Conservation (phyloP, 2,797 vertebrate species). For the Hypotaenidia philippensis region DNA sequence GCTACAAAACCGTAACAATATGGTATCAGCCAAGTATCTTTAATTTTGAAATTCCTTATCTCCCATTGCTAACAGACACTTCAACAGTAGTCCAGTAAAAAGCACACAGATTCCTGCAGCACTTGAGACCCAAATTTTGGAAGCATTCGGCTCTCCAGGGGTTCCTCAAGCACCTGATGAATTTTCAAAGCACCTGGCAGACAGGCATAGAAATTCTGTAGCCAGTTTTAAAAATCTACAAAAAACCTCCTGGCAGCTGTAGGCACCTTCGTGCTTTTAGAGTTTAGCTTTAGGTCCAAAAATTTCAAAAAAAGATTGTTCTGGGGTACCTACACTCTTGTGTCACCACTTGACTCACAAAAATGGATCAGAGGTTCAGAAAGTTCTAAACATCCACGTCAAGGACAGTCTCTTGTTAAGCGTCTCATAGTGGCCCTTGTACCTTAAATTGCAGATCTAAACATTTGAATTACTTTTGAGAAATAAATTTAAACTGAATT, state of each 20-base stretch:
- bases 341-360: neutral
- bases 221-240: neutral
- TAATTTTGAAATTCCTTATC: neutral
- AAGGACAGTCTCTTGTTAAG: neutral
- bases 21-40: neutral
- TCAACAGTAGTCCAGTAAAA: neutral
- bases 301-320: neutral
- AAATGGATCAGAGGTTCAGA: neutral
- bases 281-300: neutral
- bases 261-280: neutral
- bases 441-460: neutral
- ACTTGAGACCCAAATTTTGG: neutral
- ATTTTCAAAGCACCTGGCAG: neutral
- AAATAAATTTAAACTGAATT: neutral
- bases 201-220: neutral
- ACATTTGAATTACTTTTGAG: neutral
- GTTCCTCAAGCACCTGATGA: neutral
- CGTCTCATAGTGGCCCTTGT: neutral
- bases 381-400: neutral
- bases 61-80: neutral
- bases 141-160: neutral
- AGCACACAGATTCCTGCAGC: neutral
- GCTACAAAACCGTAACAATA: slow-evolving; percentile 33
- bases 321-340: neutral
- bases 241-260: neutral